A percentile compares a stretch with the other conserved stretches of the same genome.
Evolutionary conservation across 2,888 invertebrate species (phyloP).

Genomic region (Megalurothrips usitatus): DNA sequence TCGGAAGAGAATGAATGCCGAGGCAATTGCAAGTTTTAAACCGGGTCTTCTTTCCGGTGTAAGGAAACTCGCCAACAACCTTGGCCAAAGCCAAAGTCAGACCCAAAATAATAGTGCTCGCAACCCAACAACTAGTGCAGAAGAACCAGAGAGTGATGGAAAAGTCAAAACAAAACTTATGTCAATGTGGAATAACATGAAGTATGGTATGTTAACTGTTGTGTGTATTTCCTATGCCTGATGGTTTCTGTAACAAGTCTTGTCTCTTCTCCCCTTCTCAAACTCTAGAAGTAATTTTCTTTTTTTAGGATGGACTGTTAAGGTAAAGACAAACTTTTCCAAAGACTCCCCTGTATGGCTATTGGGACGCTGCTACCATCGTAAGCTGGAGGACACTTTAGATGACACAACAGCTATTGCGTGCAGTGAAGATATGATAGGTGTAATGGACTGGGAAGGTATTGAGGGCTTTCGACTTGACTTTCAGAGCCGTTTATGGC

Average conservation of each 20-base stretch:
- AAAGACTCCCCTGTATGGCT: slow-evolving; percentile 86
- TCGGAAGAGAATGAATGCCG: slow-evolving; percentile 8
- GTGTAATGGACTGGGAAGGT: slow-evolving; percentile 45
- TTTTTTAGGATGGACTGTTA: slow-evolving; percentile 64
- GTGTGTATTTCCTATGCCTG: too few relatives aligned
- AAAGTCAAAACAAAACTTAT: slow-evolving; percentile 77
- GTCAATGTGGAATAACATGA: slow-evolving; percentile 89
- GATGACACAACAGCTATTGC: slow-evolving; percentile 48
- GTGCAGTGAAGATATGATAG: slow-evolving; percentile 36
- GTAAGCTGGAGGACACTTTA: slow-evolving; percentile 58
- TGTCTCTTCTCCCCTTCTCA: too few relatives aligned
- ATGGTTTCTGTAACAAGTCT: too few relatives aligned
- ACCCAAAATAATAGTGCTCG: not conserved
- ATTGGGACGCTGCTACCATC: slow-evolving; percentile 75
- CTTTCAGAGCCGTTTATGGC: slow-evolving; percentile 78
- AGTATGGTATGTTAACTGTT: slow-evolving; percentile 60
- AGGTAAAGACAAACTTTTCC: slow-evolving; percentile 69
- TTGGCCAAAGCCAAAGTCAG: slow-evolving; percentile 21
- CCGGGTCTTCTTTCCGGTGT: not conserved
- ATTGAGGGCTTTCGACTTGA: slow-evolving; percentile 80
- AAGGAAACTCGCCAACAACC: not conserved
- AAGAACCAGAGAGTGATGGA: slow-evolving; percentile 56
- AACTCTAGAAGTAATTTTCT: too few relatives aligned
- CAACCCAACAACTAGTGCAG: not conserved
- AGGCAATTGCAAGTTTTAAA: slow-evolving; percentile 6